Conservation (phyloP, 2,797 vertebrate genomes). For the Agapornis canus region DNA sequence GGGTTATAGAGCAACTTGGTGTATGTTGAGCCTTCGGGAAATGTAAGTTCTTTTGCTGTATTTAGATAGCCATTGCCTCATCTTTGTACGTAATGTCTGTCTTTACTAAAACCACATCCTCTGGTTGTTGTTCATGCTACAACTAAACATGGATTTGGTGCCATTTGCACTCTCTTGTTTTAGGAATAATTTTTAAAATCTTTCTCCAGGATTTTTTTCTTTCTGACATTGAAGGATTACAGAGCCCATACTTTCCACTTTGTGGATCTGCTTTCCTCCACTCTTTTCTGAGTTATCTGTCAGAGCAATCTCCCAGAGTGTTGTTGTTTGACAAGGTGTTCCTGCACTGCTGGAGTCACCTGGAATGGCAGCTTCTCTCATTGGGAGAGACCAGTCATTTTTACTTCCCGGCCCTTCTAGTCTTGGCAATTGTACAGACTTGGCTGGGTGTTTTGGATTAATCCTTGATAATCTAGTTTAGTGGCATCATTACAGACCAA, state of each 20-base stretch:
- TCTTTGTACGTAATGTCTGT: constrained; percentile 21
- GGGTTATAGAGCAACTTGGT: neutral
- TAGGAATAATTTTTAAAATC: neutral
- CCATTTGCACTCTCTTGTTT: neutral
- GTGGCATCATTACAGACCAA: neutral
- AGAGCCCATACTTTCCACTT: neutral
- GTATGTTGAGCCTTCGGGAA: neutral
- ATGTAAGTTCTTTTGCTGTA: neutral
- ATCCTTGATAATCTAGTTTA: neutral
- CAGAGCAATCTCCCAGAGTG: neutral
- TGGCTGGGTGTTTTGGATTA: neutral
- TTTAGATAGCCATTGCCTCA: constrained; percentile 46
- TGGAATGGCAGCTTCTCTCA: neutral
- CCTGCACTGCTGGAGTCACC: neutral
- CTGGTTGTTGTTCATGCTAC: constrained; percentile 5
- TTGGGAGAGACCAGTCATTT: neutral
- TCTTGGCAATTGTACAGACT: neutral
- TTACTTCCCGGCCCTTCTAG: neutral
- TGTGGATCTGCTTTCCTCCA: neutral
- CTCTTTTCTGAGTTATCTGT: neutral
- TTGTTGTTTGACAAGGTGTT: neutral
- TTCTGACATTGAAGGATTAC: neutral
- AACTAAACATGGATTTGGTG: constrained; percentile 39
- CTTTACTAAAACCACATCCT: constrained; percentile 66
- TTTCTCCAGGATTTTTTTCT: neutral